phyloP scores from a whole-genome alignment of 2,797 vertebrate genomes.

The Pteropus rufus region DNA sequence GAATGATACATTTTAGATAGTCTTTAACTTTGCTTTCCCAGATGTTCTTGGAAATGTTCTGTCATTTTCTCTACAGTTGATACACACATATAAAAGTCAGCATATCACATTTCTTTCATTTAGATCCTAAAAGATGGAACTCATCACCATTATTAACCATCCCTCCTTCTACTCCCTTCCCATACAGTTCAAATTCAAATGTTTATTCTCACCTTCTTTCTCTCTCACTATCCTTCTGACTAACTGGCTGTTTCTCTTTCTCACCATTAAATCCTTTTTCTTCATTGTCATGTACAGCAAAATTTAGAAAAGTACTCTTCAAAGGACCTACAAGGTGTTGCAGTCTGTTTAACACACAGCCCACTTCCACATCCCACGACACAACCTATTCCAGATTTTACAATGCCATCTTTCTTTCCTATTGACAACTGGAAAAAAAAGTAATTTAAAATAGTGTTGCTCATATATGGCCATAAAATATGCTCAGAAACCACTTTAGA shows the following conservation, averaged over 20 bases:
- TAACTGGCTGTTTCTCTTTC: neutral
- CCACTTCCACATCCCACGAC: neutral
- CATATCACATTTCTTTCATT: neutral
- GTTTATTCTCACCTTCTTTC: neutral
- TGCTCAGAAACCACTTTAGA: neutral
- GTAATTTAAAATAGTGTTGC: neutral
- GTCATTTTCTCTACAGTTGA: neutral
- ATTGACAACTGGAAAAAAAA: neutral
- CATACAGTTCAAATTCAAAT: neutral
- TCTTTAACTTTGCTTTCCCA: neutral
- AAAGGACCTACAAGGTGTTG: neutral
- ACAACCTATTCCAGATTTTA: neutral
- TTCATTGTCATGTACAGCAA: neutral
- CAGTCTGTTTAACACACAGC: neutral
- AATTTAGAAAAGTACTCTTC: neutral
- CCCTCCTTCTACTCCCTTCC: neutral
- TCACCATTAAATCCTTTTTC: neutral
- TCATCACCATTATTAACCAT: neutral
- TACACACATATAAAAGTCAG: neutral
- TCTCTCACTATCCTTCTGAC: neutral
- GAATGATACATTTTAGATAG: neutral
- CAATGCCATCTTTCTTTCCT: neutral
- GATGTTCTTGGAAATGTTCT: neutral
- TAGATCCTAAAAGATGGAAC: neutral
- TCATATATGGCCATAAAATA: slow-evolving; percentile 12